Conservation (phyloP, 1,140 invertebrate genomes). For the Bombus balteatus region DNA sequence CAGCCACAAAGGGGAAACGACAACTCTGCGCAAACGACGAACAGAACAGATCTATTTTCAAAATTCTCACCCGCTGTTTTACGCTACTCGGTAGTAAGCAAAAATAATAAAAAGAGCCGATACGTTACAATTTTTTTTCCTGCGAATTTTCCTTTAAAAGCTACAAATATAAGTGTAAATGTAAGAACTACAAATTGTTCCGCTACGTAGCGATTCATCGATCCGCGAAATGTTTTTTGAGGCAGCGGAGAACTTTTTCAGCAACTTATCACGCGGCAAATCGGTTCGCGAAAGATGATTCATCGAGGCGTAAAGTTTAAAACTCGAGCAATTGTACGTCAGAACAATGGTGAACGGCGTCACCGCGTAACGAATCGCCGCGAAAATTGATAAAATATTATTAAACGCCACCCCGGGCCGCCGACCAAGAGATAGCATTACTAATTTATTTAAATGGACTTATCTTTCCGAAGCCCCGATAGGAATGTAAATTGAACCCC, state of each 20-base stretch:
- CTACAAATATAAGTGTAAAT: background rate
- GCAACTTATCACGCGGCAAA: background rate
- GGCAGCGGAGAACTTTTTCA: slow-evolving; percentile 1
- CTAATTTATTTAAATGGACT: slow-evolving; percentile 84
- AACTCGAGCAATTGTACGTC: slow-evolving; percentile 45
- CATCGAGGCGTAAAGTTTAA: slow-evolving; percentile 50
- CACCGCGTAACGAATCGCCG: slow-evolving; percentile 76
- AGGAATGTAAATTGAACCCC: slow-evolving; percentile 82
- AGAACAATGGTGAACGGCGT: slow-evolving; percentile 47
- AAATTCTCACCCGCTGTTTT: slow-evolving; percentile 39
- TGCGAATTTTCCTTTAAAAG: background rate
- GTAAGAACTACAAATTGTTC: background rate
- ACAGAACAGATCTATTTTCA: slow-evolving; percentile 49
- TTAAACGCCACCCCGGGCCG: slow-evolving; percentile 75
- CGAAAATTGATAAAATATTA: slow-evolving; percentile 83
- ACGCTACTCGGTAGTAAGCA: background rate
- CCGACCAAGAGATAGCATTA: slow-evolving; percentile 80
- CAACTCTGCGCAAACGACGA: slow-evolving; percentile 36
- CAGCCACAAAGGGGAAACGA: slow-evolving; percentile 42
- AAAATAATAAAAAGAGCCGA: background rate
- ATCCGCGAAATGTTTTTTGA: slow-evolving; percentile 1
- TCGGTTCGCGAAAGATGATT: slow-evolving; percentile 48
- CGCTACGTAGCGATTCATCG: background rate
- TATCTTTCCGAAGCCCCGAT: slow-evolving; percentile 82
- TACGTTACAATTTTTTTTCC: background rate